A percentile compares a stretch with the other conserved stretches of the same genome.
Conservation (phyloP, 2,888 invertebrate species). For the Philaethria dido region DNA sequence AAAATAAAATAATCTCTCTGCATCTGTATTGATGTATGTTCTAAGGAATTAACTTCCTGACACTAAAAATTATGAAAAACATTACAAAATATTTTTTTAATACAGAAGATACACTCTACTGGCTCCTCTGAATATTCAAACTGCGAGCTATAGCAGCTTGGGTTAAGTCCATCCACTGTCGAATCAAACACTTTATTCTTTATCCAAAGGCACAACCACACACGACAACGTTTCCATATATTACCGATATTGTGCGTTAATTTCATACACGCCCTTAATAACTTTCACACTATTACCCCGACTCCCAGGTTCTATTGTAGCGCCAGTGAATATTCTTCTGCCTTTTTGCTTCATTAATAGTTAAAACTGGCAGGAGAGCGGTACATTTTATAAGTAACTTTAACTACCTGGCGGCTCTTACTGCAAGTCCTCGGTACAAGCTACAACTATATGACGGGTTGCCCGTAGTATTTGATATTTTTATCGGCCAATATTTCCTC, state of each 20-base stretch:
- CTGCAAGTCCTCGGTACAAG: constrained; percentile 83
- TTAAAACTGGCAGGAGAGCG: constrained; percentile 60
- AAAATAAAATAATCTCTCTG: too few relatives aligned
- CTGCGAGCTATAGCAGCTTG: constrained; percentile 84
- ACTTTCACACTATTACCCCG: constrained; percentile 67
- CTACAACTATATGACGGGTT: constrained; percentile 88
- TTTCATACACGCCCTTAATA: constrained; percentile 81
- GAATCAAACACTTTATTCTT: constrained; percentile 86
- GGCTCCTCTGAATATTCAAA: constrained; percentile 82
- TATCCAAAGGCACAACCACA: constrained; percentile 87
- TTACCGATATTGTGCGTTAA: constrained; percentile 89
- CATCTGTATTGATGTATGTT: too few relatives aligned
- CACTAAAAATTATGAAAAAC: too few relatives aligned
- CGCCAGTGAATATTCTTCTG: constrained; percentile 54
- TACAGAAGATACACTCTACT: constrained; percentile 71
- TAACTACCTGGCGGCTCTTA: constrained; percentile 82
- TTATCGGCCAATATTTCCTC: constrained; percentile 82
- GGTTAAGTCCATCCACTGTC: constrained; percentile 86
- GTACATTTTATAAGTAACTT: constrained; percentile 81
- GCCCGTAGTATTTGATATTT: constrained; percentile 85
- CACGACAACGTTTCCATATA: constrained; percentile 88
- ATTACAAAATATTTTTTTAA: too few relatives aligned
- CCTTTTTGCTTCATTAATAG: constrained; percentile 62
- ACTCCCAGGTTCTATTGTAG: constrained; percentile 57
- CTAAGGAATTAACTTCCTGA: too few relatives aligned